phyloP scores from a whole-genome alignment of 2,113 vertebrate genomes.

The Girardinichthys multiradiatus region DNA sequence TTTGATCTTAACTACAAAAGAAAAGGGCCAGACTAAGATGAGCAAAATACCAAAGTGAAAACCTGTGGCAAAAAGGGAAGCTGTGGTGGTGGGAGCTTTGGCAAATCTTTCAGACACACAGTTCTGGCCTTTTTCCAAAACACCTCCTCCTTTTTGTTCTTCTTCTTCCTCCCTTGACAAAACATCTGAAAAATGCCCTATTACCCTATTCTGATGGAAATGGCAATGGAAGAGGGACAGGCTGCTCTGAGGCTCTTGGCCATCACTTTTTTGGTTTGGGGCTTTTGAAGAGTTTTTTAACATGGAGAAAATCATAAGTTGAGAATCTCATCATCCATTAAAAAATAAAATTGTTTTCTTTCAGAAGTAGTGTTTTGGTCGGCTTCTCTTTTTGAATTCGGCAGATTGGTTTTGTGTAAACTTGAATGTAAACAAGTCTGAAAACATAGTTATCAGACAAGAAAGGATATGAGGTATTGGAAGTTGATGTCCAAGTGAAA shows the following conservation, averaged over 20 bases:
- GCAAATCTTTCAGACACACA: slow-evolving; percentile 20
- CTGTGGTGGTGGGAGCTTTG: slow-evolving; percentile 13
- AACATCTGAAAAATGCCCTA: slow-evolving; percentile 13
- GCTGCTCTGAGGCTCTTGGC: not conserved
- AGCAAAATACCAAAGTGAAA: not conserved
- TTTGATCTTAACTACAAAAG: no score
- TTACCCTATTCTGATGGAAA: slow-evolving; percentile 1
- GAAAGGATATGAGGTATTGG: slow-evolving; percentile 13
- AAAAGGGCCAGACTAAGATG: not conserved
- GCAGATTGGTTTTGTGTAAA: slow-evolving; percentile 54
- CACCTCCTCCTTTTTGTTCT: slow-evolving; percentile 1
- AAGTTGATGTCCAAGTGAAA: slow-evolving; percentile 39
- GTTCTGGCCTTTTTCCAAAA: slow-evolving; percentile 26
- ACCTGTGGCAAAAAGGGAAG: not conserved
- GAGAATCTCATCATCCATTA: not conserved
- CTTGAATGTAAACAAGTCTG: slow-evolving; percentile 55
- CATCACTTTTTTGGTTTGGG: not conserved
- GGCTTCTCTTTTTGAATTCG: slow-evolving; percentile 41
- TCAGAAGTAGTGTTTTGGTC: not conserved
- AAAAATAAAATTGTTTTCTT: slow-evolving; percentile 6
- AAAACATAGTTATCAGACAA: slow-evolving; percentile 58
- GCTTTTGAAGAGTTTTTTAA: no score
- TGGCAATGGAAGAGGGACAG: not conserved
- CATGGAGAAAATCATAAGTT: not conserved
- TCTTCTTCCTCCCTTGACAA: slow-evolving; percentile 9